phyloP scores from a whole-genome alignment of 1,140 invertebrate genomes.

The Pogonomyrmex barbatus region DNA sequence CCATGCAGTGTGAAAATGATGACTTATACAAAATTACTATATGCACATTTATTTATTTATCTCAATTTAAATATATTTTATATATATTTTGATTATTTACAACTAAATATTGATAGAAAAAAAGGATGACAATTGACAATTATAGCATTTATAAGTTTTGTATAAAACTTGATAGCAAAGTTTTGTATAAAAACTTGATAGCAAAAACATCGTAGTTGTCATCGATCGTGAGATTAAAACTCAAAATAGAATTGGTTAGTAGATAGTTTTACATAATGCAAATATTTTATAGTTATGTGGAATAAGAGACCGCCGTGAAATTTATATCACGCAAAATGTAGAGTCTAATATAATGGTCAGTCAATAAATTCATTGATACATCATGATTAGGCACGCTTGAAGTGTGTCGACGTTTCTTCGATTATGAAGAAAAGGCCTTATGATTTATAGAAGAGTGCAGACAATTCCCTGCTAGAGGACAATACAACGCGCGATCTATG shows the following conservation, averaged over 20 bases:
- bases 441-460: slow-evolving; percentile 60
- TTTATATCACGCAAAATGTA: slow-evolving; percentile 65
- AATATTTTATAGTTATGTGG: slow-evolving; percentile 68
- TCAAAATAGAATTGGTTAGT: slow-evolving; percentile 8
- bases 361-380: slow-evolving; percentile 67
- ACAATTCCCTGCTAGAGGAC: slow-evolving; percentile 40
- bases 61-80: neutral
- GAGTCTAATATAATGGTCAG: slow-evolving; percentile 80
- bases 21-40: slow-evolving; percentile 18
- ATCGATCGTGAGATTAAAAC: slow-evolving; percentile 23
- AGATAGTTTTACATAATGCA: slow-evolving; percentile 1
- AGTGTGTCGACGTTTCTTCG: slow-evolving; percentile 45
- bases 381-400: slow-evolving; percentile 26
- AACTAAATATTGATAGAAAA: slow-evolving; percentile 1
- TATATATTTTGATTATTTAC: neutral
- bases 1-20: slow-evolving; percentile 1
- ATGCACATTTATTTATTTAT: slow-evolving; percentile 44
- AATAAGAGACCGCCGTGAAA: slow-evolving; percentile 57
- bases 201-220: slow-evolving; percentile 9
- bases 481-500: slow-evolving; percentile 30
- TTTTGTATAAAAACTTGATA: slow-evolving; percentile 38
- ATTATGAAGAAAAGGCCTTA: slow-evolving; percentile 42
- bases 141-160: neutral
- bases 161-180: neutral
- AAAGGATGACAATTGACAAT: slow-evolving; percentile 1